Evolutionary conservation across 2,113 vertebrate species (phyloP).

Genomic region (Ammodytes marinus): DNA sequence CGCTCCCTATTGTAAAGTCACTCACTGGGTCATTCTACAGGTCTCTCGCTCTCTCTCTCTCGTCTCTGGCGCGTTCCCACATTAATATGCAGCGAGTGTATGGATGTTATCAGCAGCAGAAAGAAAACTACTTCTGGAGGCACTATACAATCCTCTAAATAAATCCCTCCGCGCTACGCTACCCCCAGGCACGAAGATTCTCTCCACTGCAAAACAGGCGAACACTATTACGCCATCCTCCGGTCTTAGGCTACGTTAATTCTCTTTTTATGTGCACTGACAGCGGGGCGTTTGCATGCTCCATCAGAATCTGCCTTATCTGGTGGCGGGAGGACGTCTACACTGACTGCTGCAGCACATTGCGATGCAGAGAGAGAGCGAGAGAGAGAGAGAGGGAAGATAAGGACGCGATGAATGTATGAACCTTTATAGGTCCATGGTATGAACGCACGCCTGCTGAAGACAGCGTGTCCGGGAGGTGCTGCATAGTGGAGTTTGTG

Average conservation of each 20-base stretch:
- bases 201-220: constrained; percentile 25
- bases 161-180: constrained; percentile 42
- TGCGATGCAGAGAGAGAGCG: constrained; percentile 37
- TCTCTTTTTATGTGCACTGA: not conserved
- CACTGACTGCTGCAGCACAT: constrained; percentile 55
- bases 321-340: constrained; percentile 57
- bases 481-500: constrained; percentile 31
- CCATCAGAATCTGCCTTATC: constrained; percentile 41
- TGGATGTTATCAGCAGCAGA: constrained; percentile 38
- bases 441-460: constrained; percentile 35
- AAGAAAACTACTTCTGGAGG: constrained; percentile 37
- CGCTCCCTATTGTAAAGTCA: too few relatives aligned
- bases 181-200: not conserved
- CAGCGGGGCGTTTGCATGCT: constrained; percentile 49
- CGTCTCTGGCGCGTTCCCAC: constrained; percentile 47
- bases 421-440: too few relatives aligned
- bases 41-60: not conserved
- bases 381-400: constrained; percentile 4
- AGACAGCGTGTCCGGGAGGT: constrained; percentile 13
- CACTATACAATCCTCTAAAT: not conserved
- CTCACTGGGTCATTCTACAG: constrained; percentile 3
- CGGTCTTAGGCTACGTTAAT: not conserved
- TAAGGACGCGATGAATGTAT: constrained; percentile 15
- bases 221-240: constrained; percentile 62
- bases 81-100: constrained; percentile 53